Evolutionary conservation across 2,888 invertebrate genomes (phyloP), one percentile per base, ranked within the genome.

Genomic region (Leptinotarsa tumamoca): DNA sequence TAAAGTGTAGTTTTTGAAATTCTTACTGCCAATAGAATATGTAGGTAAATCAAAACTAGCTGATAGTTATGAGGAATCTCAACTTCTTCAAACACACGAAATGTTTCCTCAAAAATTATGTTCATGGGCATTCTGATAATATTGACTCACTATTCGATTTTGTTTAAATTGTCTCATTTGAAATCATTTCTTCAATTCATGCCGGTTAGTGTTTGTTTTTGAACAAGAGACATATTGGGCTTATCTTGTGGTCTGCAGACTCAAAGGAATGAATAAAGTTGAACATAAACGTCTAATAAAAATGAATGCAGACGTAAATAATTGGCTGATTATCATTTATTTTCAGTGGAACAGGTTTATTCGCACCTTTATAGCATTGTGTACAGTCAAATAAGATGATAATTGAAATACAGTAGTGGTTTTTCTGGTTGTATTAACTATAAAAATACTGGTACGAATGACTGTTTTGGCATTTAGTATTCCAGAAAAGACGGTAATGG

Each of bases 281-380:
- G 63, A 18, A 43, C 27, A 63, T 63, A 63, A 63, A 63, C 1
- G 63, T 33, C 63, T 43, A 63, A 27, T 63, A 63, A 63, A 63
- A 63, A 63, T 63, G 43, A 63, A 63, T 63, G 43, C 63, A 63
- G 43, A 63, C 33, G 18, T 63, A 63, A 63, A 63, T 33, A 63
- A 27, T 63, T 63, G 27, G 33, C 17, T 43, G 27, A 63, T 63
- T 63, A 33, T 63, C 63, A 63, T 43, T 63, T 27, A 63, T 63
- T 63, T 43, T 63, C 43, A 63, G n/a, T 63, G 63, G 10, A 63
- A 63, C 63, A 63, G 63, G 63, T 63, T 63, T 63, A 4, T 43
- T 63, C 63, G 63, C 63, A 63, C 63, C 63, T 63, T 63, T 3
- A 43, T 4, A 63, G 43, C 33, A 27, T n/a, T 63, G 63, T 63